A percentile compares a stretch with the other conserved stretches of the same genome.
Evolutionary conservation across 2,888 invertebrate species (phyloP).

Genomic region (Abrostola triplasia): DNA sequence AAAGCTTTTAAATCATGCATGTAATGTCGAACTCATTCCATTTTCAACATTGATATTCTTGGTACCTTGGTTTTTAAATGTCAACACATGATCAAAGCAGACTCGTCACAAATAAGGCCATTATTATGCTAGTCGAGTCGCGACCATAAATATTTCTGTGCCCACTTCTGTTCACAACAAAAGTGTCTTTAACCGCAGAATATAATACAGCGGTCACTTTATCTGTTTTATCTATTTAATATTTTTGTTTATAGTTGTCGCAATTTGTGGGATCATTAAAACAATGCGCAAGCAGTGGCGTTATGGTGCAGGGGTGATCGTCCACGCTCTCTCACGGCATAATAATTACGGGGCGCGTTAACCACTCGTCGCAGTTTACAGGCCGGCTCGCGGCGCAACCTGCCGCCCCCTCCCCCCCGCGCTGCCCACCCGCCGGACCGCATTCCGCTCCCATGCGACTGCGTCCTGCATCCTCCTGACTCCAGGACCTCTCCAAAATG

Average conservation of each 20-base stretch:
- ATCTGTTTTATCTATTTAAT: slow-evolving; percentile 22
- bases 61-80: slow-evolving; percentile 32
- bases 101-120: slow-evolving; percentile 35
- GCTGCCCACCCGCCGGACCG: slow-evolving; percentile 77
- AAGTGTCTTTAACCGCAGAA: slow-evolving; percentile 42
- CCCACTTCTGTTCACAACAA: slow-evolving; percentile 34
- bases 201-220: slow-evolving; percentile 24
- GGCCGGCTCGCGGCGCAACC: slow-evolving; percentile 70
- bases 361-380: slow-evolving; percentile 76
- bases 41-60: slow-evolving; percentile 34
- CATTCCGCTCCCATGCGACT: slow-evolving; percentile 88
- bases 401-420: slow-evolving; percentile 54
- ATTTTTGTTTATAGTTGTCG: slow-evolving; percentile 16
- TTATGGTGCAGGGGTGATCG: slow-evolving; percentile 77
- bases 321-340: slow-evolving; percentile 80
- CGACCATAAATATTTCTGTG: slow-evolving; percentile 41
- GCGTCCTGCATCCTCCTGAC: slow-evolving; percentile 75
- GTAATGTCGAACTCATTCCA: not conserved
- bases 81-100: slow-evolving; percentile 42
- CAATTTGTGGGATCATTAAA: slow-evolving; percentile 69
- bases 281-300: slow-evolving; percentile 70
- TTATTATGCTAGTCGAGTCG: slow-evolving; percentile 43
- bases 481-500: slow-evolving; percentile 82
- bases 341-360: slow-evolving; percentile 73
- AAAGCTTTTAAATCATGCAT: slow-evolving; percentile 25